phyloP scores from a whole-genome alignment of 2,888 invertebrate species.

The Pteria penguin region DNA sequence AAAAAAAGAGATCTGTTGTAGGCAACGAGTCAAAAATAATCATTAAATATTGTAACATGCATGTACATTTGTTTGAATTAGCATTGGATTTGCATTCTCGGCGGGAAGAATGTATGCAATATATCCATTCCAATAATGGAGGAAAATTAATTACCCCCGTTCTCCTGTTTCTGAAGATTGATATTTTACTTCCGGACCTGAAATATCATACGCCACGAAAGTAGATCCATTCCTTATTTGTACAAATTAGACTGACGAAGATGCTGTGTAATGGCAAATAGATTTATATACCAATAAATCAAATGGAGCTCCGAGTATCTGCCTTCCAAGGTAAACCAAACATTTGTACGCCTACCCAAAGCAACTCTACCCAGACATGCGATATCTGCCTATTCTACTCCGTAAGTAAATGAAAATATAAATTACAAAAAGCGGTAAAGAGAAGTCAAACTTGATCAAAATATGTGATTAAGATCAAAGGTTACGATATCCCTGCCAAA shows the following conservation, averaged over 20 bases:
- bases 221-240: too few species aligned
- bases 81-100: too few species aligned
- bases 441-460: neutral
- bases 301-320: neutral
- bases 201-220: too few species aligned
- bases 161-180: too few species aligned
- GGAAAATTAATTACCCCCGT: too few species aligned
- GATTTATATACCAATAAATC: neutral
- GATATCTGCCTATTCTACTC: neutral
- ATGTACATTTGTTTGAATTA: too few species aligned
- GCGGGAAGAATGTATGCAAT: too few species aligned
- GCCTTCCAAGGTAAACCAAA: neutral
- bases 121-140: too few species aligned
- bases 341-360: neutral
- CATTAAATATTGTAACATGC: too few species aligned
- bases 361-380: neutral
- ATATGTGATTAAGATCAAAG: conserved; percentile 33
- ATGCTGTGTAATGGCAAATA: neutral
- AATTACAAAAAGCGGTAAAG: neutral
- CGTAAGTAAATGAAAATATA: neutral
- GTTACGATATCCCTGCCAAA: conserved; percentile 33
- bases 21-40: too few species aligned
- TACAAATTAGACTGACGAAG: neutral
- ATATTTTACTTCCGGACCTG: too few species aligned
- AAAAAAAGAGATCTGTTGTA: too few species aligned